Evolutionary conservation across 2,888 invertebrate genomes (phyloP).

Genomic region (Arenicola marina): DNA sequence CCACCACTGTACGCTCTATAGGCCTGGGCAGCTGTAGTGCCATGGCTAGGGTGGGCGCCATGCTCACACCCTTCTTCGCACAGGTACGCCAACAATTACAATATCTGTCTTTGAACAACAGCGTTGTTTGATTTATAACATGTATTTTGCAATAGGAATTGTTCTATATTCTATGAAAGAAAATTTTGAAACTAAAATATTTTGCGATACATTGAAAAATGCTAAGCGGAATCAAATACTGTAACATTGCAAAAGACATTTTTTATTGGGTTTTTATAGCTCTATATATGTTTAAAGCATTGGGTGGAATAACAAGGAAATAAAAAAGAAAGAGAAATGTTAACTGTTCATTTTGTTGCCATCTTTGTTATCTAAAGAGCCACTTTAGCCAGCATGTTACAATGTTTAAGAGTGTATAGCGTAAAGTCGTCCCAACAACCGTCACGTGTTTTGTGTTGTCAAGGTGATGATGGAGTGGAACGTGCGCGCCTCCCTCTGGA

Average conservation of each 20-base stretch:
- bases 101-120: neutral
- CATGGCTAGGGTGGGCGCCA: constrained; percentile 88
- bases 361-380: too few relatives aligned
- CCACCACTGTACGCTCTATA: constrained; percentile 83
- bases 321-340: too few relatives aligned
- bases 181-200: neutral
- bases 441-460: too few relatives aligned
- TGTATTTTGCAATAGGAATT: neutral
- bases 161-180: too few relatives aligned
- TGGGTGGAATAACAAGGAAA: too few relatives aligned
- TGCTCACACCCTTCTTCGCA: constrained; percentile 91
- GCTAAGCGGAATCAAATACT: too few relatives aligned
- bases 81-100: constrained; percentile 68
- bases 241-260: neutral
- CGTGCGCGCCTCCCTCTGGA: constrained; percentile 73
- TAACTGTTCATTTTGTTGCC: too few relatives aligned
- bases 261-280: neutral
- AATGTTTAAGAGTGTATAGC: too few relatives aligned
- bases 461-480: constrained; percentile 79
- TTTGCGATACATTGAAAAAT: neutral
- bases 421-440: too few relatives aligned
- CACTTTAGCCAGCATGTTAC: too few relatives aligned
- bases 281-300: too few relatives aligned
- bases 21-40: constrained; percentile 93
- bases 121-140: neutral